Percentiles rank a stretch among this genome's conserved stretches.
phyloP scores from a whole-genome alignment of 2,888 invertebrate genomes.

The Suillia variegata region DNA sequence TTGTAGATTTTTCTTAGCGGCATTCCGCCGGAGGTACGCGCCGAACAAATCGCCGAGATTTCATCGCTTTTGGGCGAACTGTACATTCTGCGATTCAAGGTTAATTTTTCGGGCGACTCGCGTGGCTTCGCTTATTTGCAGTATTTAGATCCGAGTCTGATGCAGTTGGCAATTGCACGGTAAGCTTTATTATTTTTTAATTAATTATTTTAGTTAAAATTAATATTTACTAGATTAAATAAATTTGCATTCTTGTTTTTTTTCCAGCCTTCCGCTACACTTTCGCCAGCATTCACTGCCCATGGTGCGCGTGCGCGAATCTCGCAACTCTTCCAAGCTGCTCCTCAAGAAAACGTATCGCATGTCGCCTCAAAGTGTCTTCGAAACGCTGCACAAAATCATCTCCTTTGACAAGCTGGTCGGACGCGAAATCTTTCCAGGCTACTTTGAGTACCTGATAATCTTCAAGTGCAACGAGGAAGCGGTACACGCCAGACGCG shows the following conservation, averaged over 20 bases:
- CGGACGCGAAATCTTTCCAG: slow-evolving; percentile 28
- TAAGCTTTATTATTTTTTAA: slow-evolving; percentile 25
- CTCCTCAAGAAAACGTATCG: slow-evolving; percentile 33
- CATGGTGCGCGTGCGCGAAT: slow-evolving; percentile 35
- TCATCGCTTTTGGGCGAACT: slow-evolving; percentile 44
- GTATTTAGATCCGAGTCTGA: slow-evolving; percentile 35
- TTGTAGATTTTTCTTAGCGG: slow-evolving; percentile 36
- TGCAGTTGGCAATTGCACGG: slow-evolving; percentile 33
- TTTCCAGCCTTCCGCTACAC: slow-evolving; percentile 32
- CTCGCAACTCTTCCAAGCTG: slow-evolving; percentile 41
- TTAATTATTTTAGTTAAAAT: neutral
- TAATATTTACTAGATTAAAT: neutral
- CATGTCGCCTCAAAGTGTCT: slow-evolving; percentile 36
- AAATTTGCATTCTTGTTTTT: neutral
- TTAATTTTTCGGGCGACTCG: slow-evolving; percentile 38
- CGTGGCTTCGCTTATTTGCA: slow-evolving; percentile 54
- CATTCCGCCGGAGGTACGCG: slow-evolving; percentile 27
- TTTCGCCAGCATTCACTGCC: slow-evolving; percentile 21
- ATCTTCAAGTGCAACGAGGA: slow-evolving; percentile 45
- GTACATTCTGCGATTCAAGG: slow-evolving; percentile 48
- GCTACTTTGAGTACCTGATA: slow-evolving; percentile 38
- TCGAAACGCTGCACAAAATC: slow-evolving; percentile 30
- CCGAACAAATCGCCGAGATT: slow-evolving; percentile 37
- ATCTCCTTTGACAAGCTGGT: slow-evolving; percentile 36
- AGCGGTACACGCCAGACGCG: slow-evolving; percentile 42